phyloP scores from a whole-genome alignment of 2,797 vertebrate genomes.

The Hippopotamyrus pictus region DNA sequence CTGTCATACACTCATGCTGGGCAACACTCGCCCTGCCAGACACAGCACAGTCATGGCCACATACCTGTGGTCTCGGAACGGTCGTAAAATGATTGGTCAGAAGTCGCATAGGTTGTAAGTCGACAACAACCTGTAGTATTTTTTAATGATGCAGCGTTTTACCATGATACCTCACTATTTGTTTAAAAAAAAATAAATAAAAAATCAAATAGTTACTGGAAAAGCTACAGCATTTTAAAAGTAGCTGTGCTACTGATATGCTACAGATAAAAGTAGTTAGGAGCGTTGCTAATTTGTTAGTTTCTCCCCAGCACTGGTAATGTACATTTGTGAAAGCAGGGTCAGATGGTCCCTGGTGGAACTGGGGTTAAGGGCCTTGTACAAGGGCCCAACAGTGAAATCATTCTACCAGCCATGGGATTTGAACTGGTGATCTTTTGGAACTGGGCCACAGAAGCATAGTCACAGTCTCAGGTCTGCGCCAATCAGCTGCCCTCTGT shows the following conservation, averaged over 20 bases:
- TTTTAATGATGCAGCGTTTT: no score
- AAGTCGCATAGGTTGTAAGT: not conserved
- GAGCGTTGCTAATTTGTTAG: not conserved
- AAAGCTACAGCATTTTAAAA: no score
- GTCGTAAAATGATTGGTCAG: not conserved
- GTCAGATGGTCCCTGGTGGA: not conserved
- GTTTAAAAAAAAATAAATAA: no score
- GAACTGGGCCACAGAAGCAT: not conserved
- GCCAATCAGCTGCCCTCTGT: not conserved
- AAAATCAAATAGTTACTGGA: no score
- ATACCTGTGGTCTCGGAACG: not conserved
- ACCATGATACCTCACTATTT: no score
- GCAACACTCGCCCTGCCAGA: not conserved
- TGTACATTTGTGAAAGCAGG: not conserved
- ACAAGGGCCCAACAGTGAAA: not conserved
- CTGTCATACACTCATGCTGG: not conserved
- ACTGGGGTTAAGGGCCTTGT: not conserved
- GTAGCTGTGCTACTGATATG: no score
- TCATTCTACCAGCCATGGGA: not conserved
- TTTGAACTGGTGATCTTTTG: not conserved
- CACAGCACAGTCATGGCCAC: not conserved
- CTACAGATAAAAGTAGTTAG: no score
- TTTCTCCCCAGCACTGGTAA: not conserved
- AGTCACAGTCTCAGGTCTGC: no score
- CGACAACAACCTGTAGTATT: no score